These are phyloP conservation scores for Papilio aristodemus DNA, from an alignment of 1,140 invertebrate species.

Conservation along the genomic window DNA sequence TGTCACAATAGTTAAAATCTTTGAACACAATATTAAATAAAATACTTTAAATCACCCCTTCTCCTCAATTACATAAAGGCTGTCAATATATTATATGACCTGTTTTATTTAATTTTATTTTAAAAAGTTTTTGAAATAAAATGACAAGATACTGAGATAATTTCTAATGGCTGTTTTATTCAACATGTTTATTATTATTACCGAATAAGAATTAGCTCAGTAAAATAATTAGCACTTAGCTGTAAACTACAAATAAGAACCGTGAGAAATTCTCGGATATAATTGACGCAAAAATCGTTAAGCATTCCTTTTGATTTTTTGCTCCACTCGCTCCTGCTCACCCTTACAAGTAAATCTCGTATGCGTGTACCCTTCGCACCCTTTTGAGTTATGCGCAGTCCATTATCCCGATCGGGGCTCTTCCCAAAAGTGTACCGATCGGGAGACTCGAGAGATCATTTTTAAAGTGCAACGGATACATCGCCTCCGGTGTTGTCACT, in stretches of 20 bases:
- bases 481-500: slow-evolving; percentile 74
- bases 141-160: too few species aligned
- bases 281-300: slow-evolving; percentile 43
- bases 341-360: slow-evolving; percentile 36
- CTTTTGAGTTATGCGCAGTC: slow-evolving; percentile 65
- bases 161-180: too few species aligned
- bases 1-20: too few species aligned
- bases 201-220: not conserved
- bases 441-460: slow-evolving; percentile 67
- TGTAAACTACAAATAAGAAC: not conserved
- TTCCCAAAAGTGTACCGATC: slow-evolving; percentile 53
- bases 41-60: too few species aligned
- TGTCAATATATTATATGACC: too few species aligned
- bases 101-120: too few species aligned
- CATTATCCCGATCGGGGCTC: slow-evolving; percentile 48
- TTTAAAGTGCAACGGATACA: slow-evolving; percentile 71
- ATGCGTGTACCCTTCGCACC: slow-evolving; percentile 57
- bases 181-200: too few species aligned
- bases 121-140: not conserved
- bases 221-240: not conserved
- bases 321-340: slow-evolving; percentile 51
- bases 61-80: too few species aligned
- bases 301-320: slow-evolving; percentile 58
- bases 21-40: too few species aligned
- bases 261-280: slow-evolving; percentile 9